Base-by-base conservation (phyloP, 2,888 invertebrate species). In the Ametastegia equiseti region DNA sequence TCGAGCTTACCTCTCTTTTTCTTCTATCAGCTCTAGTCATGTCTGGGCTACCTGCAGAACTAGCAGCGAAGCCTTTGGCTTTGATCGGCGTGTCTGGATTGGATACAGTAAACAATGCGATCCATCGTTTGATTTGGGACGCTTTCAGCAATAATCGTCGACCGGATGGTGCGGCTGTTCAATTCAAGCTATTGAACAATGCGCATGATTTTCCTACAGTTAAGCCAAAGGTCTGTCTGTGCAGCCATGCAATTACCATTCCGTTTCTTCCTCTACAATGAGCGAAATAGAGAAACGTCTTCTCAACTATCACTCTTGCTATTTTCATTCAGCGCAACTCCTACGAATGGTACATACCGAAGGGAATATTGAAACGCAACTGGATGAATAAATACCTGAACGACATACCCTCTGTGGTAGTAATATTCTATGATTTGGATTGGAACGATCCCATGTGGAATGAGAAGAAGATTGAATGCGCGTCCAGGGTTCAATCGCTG, bases 391-490 rank as follows among this genome's bases (percentile, higher is more conserved):
- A 99, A 92, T 98, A 99, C 89, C 93, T 98, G 50, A 95, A 96
- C 85, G 94, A 96, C 81, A 94, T 99, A 84, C 99, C 99, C 9
- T 96, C 99, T 0, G 96, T 99, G 0, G 96, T 98, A 36, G 98
- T 98, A 2, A 94, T 98, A 83, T 99, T 99, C 92, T 97, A 97
- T 91, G 99, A 99, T 89, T 94, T 99, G 90, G 99, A 99, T 92
- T 99, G 99, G 99, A 97, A 97, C 90, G 98, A 99, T 92, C 93
- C 94, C 0, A 94, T 96, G 84, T 99, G 99, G 98, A 96, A 96
- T 86, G 99, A 99, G 86, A 98, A 97, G 90, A 97, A 97, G 89
- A 95, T 97, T 87, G 98, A 98, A 91, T 98, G 98, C 92, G 97
- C 98, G 9, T 97, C 97, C 0, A 94, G 96, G 87, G 96, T 99